A percentile compares a stretch with the other conserved stretches of the same genome.
These are phyloP conservation scores for Elegia similella DNA, from an alignment of 2,888 invertebrate genomes.

Conservation along the genomic window DNA sequence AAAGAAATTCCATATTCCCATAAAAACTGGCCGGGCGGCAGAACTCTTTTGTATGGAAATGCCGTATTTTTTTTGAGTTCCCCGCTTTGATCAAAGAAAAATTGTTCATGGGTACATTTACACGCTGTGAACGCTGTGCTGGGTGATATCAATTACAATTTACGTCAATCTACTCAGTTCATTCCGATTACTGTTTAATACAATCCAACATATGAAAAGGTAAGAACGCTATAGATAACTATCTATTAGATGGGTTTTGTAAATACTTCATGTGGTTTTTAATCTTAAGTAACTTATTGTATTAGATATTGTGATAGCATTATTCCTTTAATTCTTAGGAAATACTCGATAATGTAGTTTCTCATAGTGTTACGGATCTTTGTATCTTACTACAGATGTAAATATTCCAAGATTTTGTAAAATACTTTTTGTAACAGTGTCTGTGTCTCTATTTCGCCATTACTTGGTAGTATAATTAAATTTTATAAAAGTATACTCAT, in stretches of 20 bases:
- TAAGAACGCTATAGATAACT: conserved; percentile 19
- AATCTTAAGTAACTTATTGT: conserved; percentile 67
- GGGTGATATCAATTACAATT: no score
- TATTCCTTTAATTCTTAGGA: conserved; percentile 47
- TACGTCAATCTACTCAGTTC: no score
- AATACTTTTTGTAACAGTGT: conserved; percentile 19
- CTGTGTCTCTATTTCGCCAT: conserved; percentile 14
- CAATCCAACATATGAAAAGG: conserved; percentile 25
- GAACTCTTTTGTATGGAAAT: no score
- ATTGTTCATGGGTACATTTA: no score
- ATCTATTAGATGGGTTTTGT: conserved; percentile 33
- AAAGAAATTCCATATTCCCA: no score
- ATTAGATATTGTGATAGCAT: conserved; percentile 72
- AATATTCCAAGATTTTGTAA: conserved; percentile 20
- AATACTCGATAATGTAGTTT: conserved; percentile 24
- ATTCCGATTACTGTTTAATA: conserved; percentile 20
- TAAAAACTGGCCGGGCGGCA: no score
- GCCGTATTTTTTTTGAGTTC: no score
- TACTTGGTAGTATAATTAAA: neutral
- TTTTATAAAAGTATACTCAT: neutral
- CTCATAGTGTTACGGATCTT: conserved; percentile 20
- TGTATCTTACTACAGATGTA: conserved; percentile 20
- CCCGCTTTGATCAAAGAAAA: no score
- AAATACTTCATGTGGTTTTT: conserved; percentile 39
- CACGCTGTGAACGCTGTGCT: no score